Conservation (phyloP, 2,797 vertebrate genomes). For the Gephyroberyx darwinii region DNA sequence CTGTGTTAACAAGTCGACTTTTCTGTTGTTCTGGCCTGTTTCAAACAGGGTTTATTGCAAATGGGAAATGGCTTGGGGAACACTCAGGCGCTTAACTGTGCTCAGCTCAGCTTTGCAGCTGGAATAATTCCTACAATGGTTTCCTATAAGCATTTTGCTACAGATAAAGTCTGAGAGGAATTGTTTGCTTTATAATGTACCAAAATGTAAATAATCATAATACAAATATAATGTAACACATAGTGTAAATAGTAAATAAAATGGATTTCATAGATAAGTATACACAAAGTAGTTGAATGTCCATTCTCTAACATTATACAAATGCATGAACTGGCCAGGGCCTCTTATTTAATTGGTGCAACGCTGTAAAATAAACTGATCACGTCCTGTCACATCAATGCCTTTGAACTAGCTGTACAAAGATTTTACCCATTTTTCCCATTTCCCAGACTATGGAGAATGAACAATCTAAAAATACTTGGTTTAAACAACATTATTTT, state of each 20-base stretch:
- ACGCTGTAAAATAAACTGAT: background rate
- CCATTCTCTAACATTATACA: too few species aligned
- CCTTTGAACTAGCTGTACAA: slow-evolving; percentile 5
- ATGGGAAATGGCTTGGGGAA: slow-evolving; percentile 70
- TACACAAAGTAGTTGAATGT: too few species aligned
- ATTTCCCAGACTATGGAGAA: background rate
- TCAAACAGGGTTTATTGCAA: slow-evolving; percentile 72
- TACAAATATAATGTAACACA: background rate
- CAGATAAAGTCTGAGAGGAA: slow-evolving; percentile 31
- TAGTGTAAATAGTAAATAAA: background rate
- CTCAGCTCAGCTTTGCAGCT: slow-evolving; percentile 69
- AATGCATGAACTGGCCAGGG: too few species aligned
- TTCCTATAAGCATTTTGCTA: slow-evolving; percentile 30
- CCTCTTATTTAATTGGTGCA: too few species aligned
- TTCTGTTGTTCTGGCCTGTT: slow-evolving; percentile 73
- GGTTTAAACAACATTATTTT: background rate
- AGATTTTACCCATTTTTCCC: too few species aligned
- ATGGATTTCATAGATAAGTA: too few species aligned
- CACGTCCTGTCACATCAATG: slow-evolving; percentile 10
- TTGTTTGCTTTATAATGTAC: slow-evolving; percentile 7
- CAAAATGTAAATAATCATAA: slow-evolving; percentile 40
- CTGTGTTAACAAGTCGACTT: slow-evolving; percentile 78
- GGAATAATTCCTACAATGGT: slow-evolving; percentile 69
- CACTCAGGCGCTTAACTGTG: slow-evolving; percentile 60
- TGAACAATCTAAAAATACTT: too few species aligned